These are phyloP conservation scores for Carabus problematicus DNA, from an alignment of 2,888 invertebrate genomes.

Conservation along the genomic window DNA sequence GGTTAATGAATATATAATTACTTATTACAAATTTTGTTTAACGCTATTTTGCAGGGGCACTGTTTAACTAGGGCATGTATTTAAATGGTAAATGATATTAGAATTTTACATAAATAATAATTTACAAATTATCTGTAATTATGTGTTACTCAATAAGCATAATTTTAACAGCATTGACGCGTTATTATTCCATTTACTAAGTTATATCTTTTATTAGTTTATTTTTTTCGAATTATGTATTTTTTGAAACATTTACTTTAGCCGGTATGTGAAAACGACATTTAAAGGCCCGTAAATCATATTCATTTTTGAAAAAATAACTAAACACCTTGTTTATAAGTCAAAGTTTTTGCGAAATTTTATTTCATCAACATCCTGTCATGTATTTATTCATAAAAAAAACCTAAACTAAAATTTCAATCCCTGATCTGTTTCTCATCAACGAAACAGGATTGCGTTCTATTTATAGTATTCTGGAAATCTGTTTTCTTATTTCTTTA, in stretches of 20 bases:
- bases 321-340: constrained; percentile 15
- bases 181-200: too few species aligned
- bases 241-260: too few species aligned
- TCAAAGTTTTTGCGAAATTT: constrained; percentile 19
- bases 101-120: not conserved
- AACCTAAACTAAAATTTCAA: not conserved
- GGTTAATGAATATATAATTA: not conserved
- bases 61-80: too few species aligned
- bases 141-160: not conserved
- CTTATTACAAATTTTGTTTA: not conserved
- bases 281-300: not conserved
- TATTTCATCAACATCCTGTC: constrained; percentile 31
- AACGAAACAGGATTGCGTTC: not conserved
- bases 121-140: not conserved
- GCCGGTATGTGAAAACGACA: too few species aligned
- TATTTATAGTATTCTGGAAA: constrained; percentile 14
- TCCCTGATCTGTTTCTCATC: constrained; percentile 13
- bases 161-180: too few species aligned
- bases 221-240: too few species aligned
- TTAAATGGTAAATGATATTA: not conserved
- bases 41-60: too few species aligned
- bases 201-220: too few species aligned
- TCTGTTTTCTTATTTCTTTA: not conserved
- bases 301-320: constrained; percentile 6
- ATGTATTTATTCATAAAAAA: constrained; percentile 15